Base-by-base conservation (phyloP, 2,888 invertebrate species). In the Quadroppia sp. region DNA sequence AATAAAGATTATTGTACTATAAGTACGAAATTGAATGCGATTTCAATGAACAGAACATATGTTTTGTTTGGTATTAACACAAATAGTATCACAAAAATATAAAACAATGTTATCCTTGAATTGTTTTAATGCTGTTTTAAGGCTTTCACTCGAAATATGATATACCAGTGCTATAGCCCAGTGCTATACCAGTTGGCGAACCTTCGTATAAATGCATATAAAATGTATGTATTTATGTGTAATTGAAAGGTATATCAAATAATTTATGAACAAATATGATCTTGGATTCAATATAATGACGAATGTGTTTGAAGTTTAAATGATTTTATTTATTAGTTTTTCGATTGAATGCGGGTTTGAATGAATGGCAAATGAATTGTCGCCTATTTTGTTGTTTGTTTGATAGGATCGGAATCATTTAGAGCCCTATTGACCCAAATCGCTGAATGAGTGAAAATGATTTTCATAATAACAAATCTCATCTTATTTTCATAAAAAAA, bases 121-220 rank as follows among this genome's bases (percentile, higher is more conserved):
- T 67, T 23, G 67, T n/a, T 36, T n/a, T 59, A 59, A n/a, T 48
- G 20, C 6, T 23, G 17, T 28, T 67, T 67, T n/a, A n/a, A n/a
- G n/a, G n/a, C n/a, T n/a, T n/a, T 36, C 11, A 20, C 40, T 67
- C 17, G 59, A 67, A 40, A 67, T 67, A 42, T 67, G 67, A 67
- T 67, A 67, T 67, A 67, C 61, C n/a, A n/a, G n/a, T n/a, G n/a
- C n/a, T n/a, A n/a, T n/a, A n/a, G n/a, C n/a, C n/a, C n/a, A n/a
- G n/a, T n/a, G n/a, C n/a, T n/a, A n/a, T n/a, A n/a, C n/a, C 67
- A 67, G 67, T 67, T 67, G 67, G 67, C 67, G 40, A 42, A 67
- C 67, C 67, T 67, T 67, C 67, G 20, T 59, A 15, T 20, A 28
- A 32, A 32, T 32, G 2, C 20, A 6, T 23, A 59, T 59, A 32